These are phyloP conservation scores for Orthonychiurus folsomi DNA, from an alignment of 2,888 invertebrate species.

Conservation along the genomic window DNA sequence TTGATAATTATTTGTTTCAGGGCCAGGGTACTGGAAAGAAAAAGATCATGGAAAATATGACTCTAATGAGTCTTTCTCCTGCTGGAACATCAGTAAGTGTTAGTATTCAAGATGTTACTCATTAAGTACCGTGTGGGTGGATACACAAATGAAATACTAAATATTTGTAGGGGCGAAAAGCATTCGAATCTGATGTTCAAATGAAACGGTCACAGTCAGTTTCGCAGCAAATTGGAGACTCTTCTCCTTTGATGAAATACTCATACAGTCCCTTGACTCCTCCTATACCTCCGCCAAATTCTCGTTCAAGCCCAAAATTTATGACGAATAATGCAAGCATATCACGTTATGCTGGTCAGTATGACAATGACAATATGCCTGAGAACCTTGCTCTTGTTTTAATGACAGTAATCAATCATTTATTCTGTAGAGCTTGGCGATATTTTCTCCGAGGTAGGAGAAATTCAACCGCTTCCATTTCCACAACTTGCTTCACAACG, in stretches of 20 bases:
- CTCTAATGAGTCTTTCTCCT: slow-evolving; percentile 56
- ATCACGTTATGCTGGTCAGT: slow-evolving; percentile 40
- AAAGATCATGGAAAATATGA: too few species aligned
- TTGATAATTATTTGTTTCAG: too few species aligned
- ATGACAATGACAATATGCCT: too few species aligned
- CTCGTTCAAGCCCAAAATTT: slow-evolving; percentile 33
- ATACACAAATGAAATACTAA: too few species aligned
- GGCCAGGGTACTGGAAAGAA: too few species aligned
- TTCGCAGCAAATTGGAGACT: slow-evolving; percentile 58
- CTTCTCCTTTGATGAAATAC: slow-evolving; percentile 38
- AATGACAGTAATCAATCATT: too few species aligned
- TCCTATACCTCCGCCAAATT: slow-evolving; percentile 32
- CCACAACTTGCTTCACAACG: slow-evolving; percentile 51
- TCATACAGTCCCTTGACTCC: slow-evolving; percentile 39
- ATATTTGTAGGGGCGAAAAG: not conserved
- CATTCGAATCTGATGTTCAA: slow-evolving; percentile 52
- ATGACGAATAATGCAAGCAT: slow-evolving; percentile 25
- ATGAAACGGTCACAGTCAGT: slow-evolving; percentile 66
- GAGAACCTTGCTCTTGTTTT: too few species aligned
- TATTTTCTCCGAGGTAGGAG: slow-evolving; percentile 74
- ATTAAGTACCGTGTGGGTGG: too few species aligned
- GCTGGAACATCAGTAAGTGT: not conserved
- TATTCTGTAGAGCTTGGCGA: slow-evolving; percentile 48
- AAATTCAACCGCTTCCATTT: slow-evolving; percentile 55
- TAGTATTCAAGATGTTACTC: too few species aligned